Evolutionary conservation across 2,888 invertebrate species (phyloP), one percentile per base, ranked within the genome.

Genomic region (Dynastes grantii): DNA sequence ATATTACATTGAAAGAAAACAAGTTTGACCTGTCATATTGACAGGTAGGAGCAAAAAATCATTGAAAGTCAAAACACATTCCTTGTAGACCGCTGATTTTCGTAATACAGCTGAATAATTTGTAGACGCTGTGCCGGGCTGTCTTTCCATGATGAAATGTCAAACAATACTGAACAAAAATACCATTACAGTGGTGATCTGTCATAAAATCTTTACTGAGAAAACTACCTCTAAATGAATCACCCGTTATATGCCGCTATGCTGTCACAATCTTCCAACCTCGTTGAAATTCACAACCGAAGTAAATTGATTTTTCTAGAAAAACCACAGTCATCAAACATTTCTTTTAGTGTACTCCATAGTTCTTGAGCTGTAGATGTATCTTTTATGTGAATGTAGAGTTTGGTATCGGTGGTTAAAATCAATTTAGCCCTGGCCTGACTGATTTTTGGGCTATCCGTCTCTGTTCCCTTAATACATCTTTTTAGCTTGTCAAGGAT

Each of bases 261-360:
- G 9, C 2, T 2, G 16, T 16, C 16, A 16, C 16, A 16, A 16
- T 16, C 16, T 16, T 16, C 0, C 16, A 16, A 16, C 16, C 51
- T 9, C 9, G n/a, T 9, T 9, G 13, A 13, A 13, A 51, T 51
- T 51, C 3, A 51, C n/a, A n/a, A 13, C 11, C 51, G 11, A 29
- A 27, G 63, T 63, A 63, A 63, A 11, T 27, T 63, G 8, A 63
- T 63, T 63, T 13, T 51, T 51, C 51, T 9, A 13, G 51, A 13
- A 73, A 84, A 85, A 61, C 85, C 85, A 29, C 55, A 79, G 78
- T 86, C 85, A 76, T 83, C 84, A 78, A 80, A 85, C 61, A 86
- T 53, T 1, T 51, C 76, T 79, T 84, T 83, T 29, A 85, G 76
- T 53, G 80, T 84, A 6, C 78, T 64, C 85, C 85, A 85, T 53